Evolutionary conservation across 2,113 vertebrate genomes (phyloP).

Genomic region (Tachycineta bicolor): DNA sequence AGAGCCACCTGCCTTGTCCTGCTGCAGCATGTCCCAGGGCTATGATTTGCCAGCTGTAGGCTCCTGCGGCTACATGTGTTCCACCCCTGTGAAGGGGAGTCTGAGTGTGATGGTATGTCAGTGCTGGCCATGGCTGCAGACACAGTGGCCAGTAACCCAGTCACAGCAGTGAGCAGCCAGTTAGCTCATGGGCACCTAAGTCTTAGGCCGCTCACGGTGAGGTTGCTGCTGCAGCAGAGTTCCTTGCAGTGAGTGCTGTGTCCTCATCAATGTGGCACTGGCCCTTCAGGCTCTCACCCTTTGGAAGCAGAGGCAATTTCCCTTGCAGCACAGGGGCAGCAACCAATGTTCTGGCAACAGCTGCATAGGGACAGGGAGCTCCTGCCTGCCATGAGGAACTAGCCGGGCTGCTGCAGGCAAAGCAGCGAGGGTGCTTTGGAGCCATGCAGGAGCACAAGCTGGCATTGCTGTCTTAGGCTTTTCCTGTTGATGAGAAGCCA

Average conservation of each 20-base stretch:
- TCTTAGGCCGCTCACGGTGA: not conserved
- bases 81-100: not conserved
- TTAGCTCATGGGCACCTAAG: not conserved
- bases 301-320: not conserved
- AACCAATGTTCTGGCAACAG: accelerated
- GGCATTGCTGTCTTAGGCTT: not conserved
- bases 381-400: not conserved
- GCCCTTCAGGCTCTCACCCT: not conserved
- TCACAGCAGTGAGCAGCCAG: not conserved
- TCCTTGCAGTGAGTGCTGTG: not conserved
- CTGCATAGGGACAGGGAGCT: accelerated
- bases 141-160: not conserved
- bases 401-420: accelerated
- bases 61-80: not conserved
- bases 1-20: not conserved
- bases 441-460: not conserved
- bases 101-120: not conserved
- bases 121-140: not conserved
- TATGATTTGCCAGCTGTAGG: not conserved
- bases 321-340: not conserved
- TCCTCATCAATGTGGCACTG: accelerated
- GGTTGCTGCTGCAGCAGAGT: not conserved
- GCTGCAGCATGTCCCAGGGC: not conserved
- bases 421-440: not conserved
- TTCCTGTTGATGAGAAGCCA: not conserved